phyloP scores from a whole-genome alignment of 1,140 invertebrate genomes.

The Philotrypesis tridentata region DNA sequence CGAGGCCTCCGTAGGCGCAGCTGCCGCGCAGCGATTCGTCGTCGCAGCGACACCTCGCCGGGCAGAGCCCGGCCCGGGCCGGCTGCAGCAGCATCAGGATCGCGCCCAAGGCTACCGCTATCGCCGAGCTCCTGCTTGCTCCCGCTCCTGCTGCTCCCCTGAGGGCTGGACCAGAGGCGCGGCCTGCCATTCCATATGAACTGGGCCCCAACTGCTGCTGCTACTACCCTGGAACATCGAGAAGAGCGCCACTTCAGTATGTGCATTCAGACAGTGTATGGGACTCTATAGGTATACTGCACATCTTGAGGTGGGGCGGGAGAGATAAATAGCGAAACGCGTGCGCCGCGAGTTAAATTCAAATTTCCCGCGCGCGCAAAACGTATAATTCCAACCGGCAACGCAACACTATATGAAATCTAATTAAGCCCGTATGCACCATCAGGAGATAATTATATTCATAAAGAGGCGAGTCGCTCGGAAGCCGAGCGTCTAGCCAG shows the following conservation, averaged over 20 bases:
- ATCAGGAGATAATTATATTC: conserved; percentile 45
- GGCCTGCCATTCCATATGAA: conserved; percentile 72
- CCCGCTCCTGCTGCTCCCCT: neutral
- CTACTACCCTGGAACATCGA: conserved; percentile 61
- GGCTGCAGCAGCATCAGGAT: neutral
- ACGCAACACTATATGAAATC: conserved; percentile 21
- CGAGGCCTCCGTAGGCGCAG: conserved; percentile 84
- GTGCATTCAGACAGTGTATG: too few species aligned
- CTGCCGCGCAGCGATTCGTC: conserved; percentile 82
- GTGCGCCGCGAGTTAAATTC: too few species aligned
- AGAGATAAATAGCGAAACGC: too few species aligned
- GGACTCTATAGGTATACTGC: neutral
- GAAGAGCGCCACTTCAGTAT: neutral
- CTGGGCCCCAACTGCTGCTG: conserved; percentile 55
- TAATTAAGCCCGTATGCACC: conserved; percentile 31
- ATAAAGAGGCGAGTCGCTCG: conserved; percentile 39
- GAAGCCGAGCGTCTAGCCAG: neutral
- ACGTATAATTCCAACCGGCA: too few species aligned
- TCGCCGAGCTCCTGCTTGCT: neutral
- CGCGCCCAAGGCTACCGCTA: neutral
- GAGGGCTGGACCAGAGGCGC: conserved; percentile 49
- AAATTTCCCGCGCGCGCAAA: too few species aligned
- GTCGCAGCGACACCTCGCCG: conserved; percentile 86
- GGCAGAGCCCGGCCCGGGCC: conserved; percentile 79
- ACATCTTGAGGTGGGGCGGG: too few species aligned